phyloP scores from a whole-genome alignment of 1,140 invertebrate genomes.

The Argopecten irradians region DNA sequence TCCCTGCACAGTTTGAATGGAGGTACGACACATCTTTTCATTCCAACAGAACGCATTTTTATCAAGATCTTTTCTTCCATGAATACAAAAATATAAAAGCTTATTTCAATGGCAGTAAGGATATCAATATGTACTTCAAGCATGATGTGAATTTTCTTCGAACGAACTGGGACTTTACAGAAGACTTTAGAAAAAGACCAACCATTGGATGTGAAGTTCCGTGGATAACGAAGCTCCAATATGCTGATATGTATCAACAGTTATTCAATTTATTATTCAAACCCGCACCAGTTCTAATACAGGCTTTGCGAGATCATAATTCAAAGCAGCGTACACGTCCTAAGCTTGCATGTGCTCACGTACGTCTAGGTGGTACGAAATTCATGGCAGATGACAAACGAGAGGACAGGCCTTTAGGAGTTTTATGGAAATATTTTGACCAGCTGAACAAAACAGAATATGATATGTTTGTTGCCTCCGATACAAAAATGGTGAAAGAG shows the following conservation, averaged over 20 bases:
- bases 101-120: neutral
- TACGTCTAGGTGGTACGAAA: neutral
- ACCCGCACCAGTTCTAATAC: neutral
- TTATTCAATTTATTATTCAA: constrained; percentile 6
- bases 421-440: neutral
- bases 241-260: constrained; percentile 9
- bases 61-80: neutral
- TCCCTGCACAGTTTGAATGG: neutral
- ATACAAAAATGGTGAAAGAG: neutral
- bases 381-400: neutral
- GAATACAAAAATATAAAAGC: neutral
- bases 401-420: neutral
- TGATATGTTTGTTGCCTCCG: constrained; percentile 32
- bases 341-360: constrained; percentile 28
- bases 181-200: neutral
- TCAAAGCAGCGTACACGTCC: neutral
- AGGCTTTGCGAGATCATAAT: neutral
- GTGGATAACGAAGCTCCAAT: neutral
- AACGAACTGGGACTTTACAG: constrained; percentile 30
- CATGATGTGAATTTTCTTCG: constrained; percentile 25
- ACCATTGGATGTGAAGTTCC: neutral
- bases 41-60: neutral
- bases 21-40: neutral
- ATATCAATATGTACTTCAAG: neutral
- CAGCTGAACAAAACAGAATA: neutral